A percentile compares a stretch with the other conserved stretches of the same genome.
Evolutionary conservation across 2,888 invertebrate genomes (phyloP).

Genomic region (Aphelenchoides bicaudatus): DNA sequence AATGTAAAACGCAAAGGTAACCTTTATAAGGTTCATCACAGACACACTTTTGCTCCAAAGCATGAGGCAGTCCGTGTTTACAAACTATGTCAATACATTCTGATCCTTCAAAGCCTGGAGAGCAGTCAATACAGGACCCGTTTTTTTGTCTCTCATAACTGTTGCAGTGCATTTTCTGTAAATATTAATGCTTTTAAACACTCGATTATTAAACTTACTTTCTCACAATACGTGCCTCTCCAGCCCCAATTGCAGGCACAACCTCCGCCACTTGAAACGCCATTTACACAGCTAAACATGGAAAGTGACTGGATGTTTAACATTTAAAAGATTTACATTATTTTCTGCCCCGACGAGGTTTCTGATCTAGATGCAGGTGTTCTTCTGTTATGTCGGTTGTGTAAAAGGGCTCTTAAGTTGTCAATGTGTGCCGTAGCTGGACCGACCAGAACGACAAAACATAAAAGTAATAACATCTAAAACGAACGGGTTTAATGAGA

Average conservation of each 20-base stretch:
- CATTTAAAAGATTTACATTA: too few species aligned
- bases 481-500: background rate
- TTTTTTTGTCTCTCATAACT: conserved; percentile 28
- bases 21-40: conserved; percentile 36
- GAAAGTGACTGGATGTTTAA: background rate
- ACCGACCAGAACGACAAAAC: conserved; percentile 2
- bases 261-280: conserved; percentile 37
- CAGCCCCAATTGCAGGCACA: conserved; percentile 49
- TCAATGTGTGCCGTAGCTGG: background rate
- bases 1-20: too few species aligned
- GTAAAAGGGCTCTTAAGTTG: conserved; percentile 1
- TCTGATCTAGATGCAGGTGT: background rate
- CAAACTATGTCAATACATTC: conserved; percentile 47
- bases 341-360: too few species aligned
- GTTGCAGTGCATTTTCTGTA: conserved; percentile 33
- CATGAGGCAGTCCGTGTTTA: conserved; percentile 37
- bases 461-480: background rate
- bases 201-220: conserved; percentile 29
- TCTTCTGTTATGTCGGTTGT: background rate
- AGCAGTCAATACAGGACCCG: conserved; percentile 39
- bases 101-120: conserved; percentile 41
- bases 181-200: background rate
- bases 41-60: conserved; percentile 34
- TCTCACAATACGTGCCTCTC: conserved; percentile 50
- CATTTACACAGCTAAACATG: conserved; percentile 45